phyloP scores from a whole-genome alignment of 2,113 vertebrate species.

The Vidua chalybeata region DNA sequence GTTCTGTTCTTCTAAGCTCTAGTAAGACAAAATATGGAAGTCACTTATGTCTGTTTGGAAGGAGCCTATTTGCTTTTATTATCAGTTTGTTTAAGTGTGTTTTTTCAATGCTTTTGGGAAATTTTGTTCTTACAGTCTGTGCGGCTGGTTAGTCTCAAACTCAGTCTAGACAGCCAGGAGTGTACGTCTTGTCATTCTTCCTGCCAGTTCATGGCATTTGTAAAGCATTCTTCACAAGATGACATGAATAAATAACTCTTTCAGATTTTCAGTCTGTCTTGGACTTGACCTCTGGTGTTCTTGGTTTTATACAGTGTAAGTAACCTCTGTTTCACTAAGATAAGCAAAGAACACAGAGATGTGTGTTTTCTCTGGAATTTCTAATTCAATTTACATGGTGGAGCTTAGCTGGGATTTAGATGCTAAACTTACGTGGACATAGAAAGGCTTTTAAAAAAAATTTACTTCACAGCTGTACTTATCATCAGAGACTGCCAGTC shows the following conservation, averaged over 20 bases:
- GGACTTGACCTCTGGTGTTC: background rate
- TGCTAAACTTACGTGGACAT: background rate
- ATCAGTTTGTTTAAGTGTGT: background rate
- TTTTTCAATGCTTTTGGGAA: background rate
- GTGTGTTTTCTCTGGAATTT: background rate
- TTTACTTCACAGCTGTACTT: background rate
- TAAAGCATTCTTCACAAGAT: background rate
- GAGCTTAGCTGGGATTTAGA: background rate
- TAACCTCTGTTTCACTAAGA: background rate
- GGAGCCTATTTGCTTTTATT: background rate
- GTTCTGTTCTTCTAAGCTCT: background rate
- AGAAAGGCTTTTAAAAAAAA: background rate
- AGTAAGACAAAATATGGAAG: background rate
- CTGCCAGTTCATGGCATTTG: background rate
- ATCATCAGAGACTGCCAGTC: background rate
- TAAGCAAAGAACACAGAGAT: background rate
- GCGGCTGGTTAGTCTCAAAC: background rate
- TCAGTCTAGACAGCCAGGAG: background rate
- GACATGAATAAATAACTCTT: background rate
- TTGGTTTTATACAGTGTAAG: background rate
- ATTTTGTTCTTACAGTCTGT: background rate
- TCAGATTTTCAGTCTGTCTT: background rate
- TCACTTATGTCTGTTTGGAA: background rate
- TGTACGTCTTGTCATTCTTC: background rate
- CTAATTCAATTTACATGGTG: background rate